phyloP scores from a whole-genome alignment of 2,888 invertebrate genomes.

The Sesamia inferens region DNA sequence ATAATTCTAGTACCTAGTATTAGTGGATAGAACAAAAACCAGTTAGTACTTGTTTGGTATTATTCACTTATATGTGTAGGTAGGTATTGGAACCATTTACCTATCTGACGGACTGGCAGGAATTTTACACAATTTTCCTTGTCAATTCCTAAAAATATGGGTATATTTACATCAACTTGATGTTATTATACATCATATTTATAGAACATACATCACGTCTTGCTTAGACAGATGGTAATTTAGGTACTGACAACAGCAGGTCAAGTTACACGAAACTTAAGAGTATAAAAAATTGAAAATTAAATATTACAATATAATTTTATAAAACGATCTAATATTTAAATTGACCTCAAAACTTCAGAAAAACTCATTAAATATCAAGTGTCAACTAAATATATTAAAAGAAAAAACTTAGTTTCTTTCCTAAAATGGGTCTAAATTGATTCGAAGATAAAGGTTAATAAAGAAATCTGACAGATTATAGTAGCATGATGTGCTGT shows the following conservation, averaged over 20 bases:
- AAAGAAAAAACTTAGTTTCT: too few species aligned
- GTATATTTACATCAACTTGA: background rate
- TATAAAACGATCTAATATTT: too few species aligned
- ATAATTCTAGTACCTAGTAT: background rate
- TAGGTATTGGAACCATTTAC: conserved; percentile 16
- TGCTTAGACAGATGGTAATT: background rate
- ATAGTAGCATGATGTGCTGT: too few species aligned
- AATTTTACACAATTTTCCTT: conserved; percentile 17
- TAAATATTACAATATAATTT: too few species aligned
- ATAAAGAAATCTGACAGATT: too few species aligned
- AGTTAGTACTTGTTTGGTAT: conserved; percentile 9
- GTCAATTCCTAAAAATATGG: conserved; percentile 3
- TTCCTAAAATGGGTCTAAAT: too few species aligned
- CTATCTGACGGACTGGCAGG: background rate
- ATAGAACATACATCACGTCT: conserved; percentile 8
- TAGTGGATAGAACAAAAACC: conserved; percentile 20
- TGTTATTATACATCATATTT: conserved; percentile 9
- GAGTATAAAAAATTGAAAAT: too few species aligned
- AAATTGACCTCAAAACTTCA: too few species aligned
- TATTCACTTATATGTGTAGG: background rate
- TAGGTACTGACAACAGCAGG: background rate
- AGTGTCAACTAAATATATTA: too few species aligned
- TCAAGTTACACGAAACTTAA: too few species aligned
- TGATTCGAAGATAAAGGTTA: too few species aligned
- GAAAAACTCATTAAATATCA: too few species aligned